These are phyloP conservation scores for Emydoidea blandingii DNA, from an alignment of 2,797 vertebrate genomes.

Conservation along the genomic window DNA sequence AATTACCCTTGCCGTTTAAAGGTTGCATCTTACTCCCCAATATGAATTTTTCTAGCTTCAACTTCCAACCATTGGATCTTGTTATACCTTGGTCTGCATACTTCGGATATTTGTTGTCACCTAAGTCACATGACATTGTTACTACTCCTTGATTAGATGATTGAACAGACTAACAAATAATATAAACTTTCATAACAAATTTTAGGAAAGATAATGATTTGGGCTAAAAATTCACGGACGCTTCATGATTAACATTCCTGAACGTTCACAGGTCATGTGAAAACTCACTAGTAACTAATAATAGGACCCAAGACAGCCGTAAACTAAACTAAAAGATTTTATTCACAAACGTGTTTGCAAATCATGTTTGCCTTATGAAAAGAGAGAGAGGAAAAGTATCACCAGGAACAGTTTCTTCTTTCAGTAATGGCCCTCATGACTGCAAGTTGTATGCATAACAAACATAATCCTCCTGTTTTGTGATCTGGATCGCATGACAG, in stretches of 20 bases:
- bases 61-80: neutral
- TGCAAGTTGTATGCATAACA: neutral
- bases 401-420: neutral
- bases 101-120: neutral
- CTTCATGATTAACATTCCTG: neutral
- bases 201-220: neutral
- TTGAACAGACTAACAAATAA: neutral
- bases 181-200: neutral
- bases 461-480: neutral
- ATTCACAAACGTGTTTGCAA: neutral
- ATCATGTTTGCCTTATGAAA: neutral
- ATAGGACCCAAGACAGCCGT: neutral
- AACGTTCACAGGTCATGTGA: neutral
- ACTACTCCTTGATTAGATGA: neutral
- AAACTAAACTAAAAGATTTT: neutral
- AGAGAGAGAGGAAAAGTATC: neutral
- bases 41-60: neutral
- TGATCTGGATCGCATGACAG: neutral
- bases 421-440: neutral
- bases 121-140: neutral
- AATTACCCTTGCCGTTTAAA: neutral
- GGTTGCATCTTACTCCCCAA: neutral
- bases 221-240: neutral
- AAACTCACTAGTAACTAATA: neutral
- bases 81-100: neutral